Conservation (phyloP, 2,888 invertebrate genomes). For the Candidula unifasciata region DNA sequence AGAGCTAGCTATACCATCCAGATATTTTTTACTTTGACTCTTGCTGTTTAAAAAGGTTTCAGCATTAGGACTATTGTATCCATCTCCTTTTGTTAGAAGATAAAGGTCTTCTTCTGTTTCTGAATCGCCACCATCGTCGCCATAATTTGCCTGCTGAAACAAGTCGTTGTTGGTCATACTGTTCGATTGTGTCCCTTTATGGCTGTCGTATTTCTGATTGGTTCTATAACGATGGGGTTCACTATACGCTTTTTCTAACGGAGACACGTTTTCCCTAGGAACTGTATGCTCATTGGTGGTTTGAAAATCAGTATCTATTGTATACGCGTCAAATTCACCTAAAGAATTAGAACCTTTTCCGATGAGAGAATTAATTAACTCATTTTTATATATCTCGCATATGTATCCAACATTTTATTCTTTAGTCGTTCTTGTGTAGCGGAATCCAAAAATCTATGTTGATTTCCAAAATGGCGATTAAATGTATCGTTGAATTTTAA, state of each 20-base stretch:
- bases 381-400: not conserved
- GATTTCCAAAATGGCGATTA: not conserved
- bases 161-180: no score
- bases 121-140: not conserved
- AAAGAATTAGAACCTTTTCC: not conserved
- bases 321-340: not conserved
- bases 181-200: not conserved
- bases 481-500: slow-evolving; percentile 22
- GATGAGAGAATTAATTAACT: not conserved
- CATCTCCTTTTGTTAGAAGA: not conserved
- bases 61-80: not conserved
- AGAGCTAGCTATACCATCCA: slow-evolving; percentile 5
- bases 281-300: no score
- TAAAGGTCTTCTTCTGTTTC: not conserved
- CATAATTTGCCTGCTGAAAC: not conserved
- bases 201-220: not conserved
- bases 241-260: not conserved
- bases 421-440: not conserved
- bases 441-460: not conserved
- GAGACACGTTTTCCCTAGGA: no score
- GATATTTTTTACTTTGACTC: not conserved
- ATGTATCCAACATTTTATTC: not conserved
- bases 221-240: not conserved
- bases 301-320: no score
- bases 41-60: not conserved